Percentiles rank a stretch among this genome's conserved stretches.
Conservation (phyloP, 2,113 vertebrate genomes). For the Craseonycteris thonglongyai region DNA sequence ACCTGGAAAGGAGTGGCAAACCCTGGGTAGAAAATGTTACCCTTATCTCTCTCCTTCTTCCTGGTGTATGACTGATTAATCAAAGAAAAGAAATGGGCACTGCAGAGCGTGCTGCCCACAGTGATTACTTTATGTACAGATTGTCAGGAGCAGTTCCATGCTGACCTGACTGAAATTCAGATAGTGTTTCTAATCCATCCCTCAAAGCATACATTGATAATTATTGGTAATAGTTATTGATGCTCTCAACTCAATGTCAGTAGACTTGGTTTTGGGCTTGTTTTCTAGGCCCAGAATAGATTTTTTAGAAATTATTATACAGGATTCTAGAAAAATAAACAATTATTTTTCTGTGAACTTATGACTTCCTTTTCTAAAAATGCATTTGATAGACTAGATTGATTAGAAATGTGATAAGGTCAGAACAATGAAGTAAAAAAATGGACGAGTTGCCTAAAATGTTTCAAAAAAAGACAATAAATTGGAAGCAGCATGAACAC, state of each 20-base stretch:
- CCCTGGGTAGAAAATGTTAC: background rate
- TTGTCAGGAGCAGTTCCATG: background rate
- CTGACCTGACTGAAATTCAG: background rate
- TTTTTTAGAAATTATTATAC: background rate
- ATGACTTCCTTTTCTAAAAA: constrained; percentile 26
- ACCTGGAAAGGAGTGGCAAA: background rate
- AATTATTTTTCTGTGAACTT: background rate
- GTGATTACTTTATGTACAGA: background rate
- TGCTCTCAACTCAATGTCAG: background rate
- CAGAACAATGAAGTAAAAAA: constrained; percentile 13
- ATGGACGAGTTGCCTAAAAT: background rate
- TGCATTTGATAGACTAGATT: background rate
- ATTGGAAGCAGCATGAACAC: background rate
- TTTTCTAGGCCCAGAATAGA: background rate
- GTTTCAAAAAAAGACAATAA: constrained; percentile 14
- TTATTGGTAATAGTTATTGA: background rate
- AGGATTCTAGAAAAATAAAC: background rate
- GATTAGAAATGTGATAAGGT: background rate
- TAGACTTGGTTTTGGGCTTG: constrained; percentile 12
- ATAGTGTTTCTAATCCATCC: background rate
- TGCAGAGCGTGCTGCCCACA: rapidly evolving
- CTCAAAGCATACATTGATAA: background rate
- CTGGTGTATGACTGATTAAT: background rate
- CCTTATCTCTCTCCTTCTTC: background rate
- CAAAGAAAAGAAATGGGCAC: background rate